Percentiles rank a stretch among this genome's conserved stretches.
These are phyloP conservation scores for Scolopax rusticola DNA, from an alignment of 2,797 vertebrate genomes.

Conservation along the genomic window DNA sequence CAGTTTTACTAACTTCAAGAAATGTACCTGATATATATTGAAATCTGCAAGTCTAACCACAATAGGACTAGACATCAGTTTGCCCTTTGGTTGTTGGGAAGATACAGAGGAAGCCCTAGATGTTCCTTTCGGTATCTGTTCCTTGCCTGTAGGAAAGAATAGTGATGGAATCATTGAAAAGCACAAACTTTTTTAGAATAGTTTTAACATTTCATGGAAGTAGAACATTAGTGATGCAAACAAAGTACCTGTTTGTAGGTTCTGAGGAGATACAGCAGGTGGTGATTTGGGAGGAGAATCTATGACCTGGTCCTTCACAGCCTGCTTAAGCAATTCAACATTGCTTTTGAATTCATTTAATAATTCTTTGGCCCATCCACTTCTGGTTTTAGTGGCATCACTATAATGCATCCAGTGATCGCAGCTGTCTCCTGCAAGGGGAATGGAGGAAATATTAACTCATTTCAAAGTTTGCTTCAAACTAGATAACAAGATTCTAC, in stretches of 20 bases:
- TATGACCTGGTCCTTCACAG: conserved; percentile 83
- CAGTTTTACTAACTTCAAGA: conserved; percentile 39
- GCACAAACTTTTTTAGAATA: neutral
- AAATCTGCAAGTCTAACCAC: conserved; percentile 97
- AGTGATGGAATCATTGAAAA: conserved; percentile 43
- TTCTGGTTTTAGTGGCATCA: conserved; percentile 93
- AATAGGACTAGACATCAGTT: conserved; percentile 96
- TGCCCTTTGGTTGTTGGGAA: conserved; percentile 84
- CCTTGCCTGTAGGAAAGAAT: conserved; percentile 79
- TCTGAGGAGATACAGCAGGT: conserved; percentile 85
- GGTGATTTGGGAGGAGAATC: conserved; percentile 78
- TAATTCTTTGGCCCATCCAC: conserved; percentile 89
- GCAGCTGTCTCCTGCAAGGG: conserved; percentile 88
- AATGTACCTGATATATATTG: conserved; percentile 95
- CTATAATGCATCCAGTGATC: conserved; percentile 97
- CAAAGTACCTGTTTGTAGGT: conserved; percentile 81
- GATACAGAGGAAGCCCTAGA: conserved; percentile 81
- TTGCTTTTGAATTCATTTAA: conserved; percentile 93
- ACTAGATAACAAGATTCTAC: neutral
- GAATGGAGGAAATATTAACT: neutral
- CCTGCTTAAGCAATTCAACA: conserved; percentile 94
- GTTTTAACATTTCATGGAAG: neutral
- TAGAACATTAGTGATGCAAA: neutral
- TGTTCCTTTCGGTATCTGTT: conserved; percentile 78
- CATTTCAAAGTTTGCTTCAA: neutral